phyloP scores from a whole-genome alignment of 2,888 invertebrate species.

The Alviniconcha strummeri region DNA sequence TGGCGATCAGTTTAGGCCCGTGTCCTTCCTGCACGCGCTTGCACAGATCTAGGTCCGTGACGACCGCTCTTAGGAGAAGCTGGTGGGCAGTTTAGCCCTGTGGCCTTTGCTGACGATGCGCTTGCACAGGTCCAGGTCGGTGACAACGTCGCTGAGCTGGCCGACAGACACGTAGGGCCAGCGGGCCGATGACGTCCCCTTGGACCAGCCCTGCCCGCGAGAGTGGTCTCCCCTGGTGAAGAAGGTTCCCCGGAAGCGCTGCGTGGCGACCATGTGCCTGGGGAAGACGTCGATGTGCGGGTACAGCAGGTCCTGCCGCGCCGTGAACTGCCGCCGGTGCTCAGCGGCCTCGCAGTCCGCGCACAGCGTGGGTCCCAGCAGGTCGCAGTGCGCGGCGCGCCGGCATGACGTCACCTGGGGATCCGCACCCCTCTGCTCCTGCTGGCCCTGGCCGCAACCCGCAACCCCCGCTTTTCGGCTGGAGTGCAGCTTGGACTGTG shows the following conservation, averaged over 20 bases:
- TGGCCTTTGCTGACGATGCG: conserved; percentile 17
- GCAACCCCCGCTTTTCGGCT: too few species aligned
- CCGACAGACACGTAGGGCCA: neutral
- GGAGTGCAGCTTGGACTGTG: too few species aligned
- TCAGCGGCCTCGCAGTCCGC: conserved; percentile 24
- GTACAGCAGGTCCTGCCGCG: conserved; percentile 25
- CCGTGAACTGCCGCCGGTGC: conserved; percentile 24
- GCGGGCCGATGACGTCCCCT: neutral
- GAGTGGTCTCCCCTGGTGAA: neutral
- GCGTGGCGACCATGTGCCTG: conserved; percentile 26
- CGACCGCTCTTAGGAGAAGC: neutral
- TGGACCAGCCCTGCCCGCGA: neutral
- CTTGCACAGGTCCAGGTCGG: conserved; percentile 22
- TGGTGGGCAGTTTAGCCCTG: conserved; percentile 12
- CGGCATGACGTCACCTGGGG: too few species aligned
- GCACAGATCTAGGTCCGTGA: too few species aligned
- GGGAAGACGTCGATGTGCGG: conserved; percentile 30
- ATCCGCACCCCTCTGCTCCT: too few species aligned
- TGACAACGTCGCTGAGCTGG: conserved; percentile 11
- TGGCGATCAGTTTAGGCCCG: too few species aligned
- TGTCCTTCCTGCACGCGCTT: too few species aligned
- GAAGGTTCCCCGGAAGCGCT: conserved; percentile 2
- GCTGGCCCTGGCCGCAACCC: too few species aligned
- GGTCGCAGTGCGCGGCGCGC: conserved; percentile 28
- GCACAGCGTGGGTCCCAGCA: conserved; percentile 28